Evolutionary conservation across 2,888 invertebrate species (phyloP).

Genomic region (Ornithoptera priamus): DNA sequence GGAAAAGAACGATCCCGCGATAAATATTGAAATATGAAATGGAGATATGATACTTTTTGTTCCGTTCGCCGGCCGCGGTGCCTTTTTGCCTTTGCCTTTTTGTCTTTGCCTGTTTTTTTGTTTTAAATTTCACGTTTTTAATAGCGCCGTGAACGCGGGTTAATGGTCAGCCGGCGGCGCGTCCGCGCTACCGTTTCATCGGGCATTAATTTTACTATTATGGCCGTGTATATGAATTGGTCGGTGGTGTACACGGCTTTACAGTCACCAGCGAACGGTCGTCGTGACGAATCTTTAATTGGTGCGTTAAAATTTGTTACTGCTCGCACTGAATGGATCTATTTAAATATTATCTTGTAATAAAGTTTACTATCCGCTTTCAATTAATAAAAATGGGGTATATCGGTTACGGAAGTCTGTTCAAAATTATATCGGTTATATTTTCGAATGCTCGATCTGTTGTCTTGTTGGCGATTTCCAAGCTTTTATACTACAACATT

Average conservation of each 20-base stretch:
- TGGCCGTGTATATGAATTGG: constrained; percentile 38
- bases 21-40: constrained; percentile 79
- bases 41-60: constrained; percentile 68
- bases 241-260: constrained; percentile 37
- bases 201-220: constrained; percentile 63
- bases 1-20: constrained; percentile 75
- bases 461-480: no score
- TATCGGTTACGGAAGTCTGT: constrained; percentile 6
- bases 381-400: constrained; percentile 7
- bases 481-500: no score
- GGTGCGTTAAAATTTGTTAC: constrained; percentile 35
- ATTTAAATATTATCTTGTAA: constrained; percentile 29
- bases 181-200: constrained; percentile 71
- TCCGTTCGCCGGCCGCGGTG: constrained; percentile 39
- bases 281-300: constrained; percentile 44
- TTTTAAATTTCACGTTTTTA: constrained; percentile 49
- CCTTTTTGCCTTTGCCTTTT: constrained; percentile 27
- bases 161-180: constrained; percentile 54
- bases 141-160: constrained; percentile 61
- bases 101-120: constrained; percentile 19
- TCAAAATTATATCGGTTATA: no score
- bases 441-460: no score
- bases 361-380: constrained; percentile 10
- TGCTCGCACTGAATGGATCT: constrained; percentile 25
- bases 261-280: constrained; percentile 36